Evolutionary conservation across 2,797 vertebrate species (phyloP).

Genomic region (Macroramphosus scolopax): DNA sequence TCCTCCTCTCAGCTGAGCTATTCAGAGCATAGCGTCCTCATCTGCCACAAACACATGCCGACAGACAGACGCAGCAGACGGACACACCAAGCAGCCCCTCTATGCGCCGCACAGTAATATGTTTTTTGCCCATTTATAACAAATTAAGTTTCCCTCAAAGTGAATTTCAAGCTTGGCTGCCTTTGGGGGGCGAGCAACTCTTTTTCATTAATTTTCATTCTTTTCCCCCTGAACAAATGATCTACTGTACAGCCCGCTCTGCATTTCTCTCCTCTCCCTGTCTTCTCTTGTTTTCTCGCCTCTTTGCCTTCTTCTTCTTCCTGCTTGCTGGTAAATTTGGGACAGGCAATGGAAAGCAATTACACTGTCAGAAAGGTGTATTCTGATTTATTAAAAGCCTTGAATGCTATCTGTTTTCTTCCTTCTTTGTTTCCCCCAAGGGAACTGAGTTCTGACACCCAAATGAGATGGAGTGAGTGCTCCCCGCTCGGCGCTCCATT

Average conservation of each 20-base stretch:
- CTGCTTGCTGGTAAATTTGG: slow-evolving; percentile 79
- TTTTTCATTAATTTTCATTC: slow-evolving; percentile 97
- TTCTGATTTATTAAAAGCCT: slow-evolving; percentile 94
- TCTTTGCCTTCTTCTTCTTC: slow-evolving; percentile 62
- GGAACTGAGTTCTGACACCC: slow-evolving; percentile 72
- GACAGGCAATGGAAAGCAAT: slow-evolving; percentile 88
- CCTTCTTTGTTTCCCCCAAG: slow-evolving; percentile 66
- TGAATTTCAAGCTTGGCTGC: slow-evolving; percentile 97
- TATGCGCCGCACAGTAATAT: slow-evolving; percentile 86
- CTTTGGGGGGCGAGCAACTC: slow-evolving; percentile 90
- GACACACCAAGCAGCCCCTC: slow-evolving; percentile 63
- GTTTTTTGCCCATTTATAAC: slow-evolving; percentile 96
- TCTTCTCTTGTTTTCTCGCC: slow-evolving; percentile 47
- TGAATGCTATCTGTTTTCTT: slow-evolving; percentile 87
- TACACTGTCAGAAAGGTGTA: slow-evolving; percentile 93
- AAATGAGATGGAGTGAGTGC: slow-evolving; percentile 73
- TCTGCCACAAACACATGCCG: slow-evolving; percentile 71
- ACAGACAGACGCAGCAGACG: slow-evolving; percentile 70
- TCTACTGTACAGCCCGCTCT: slow-evolving; percentile 88
- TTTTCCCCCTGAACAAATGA: slow-evolving; percentile 85
- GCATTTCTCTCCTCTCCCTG: slow-evolving; percentile 67
- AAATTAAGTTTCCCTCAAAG: slow-evolving; percentile 98
- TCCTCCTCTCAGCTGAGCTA: slow-evolving; percentile 75
- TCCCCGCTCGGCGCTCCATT: slow-evolving; percentile 57
- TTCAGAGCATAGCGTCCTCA: slow-evolving; percentile 77